Conservation (phyloP, 2,888 invertebrate genomes). For the Anodontia alba region DNA sequence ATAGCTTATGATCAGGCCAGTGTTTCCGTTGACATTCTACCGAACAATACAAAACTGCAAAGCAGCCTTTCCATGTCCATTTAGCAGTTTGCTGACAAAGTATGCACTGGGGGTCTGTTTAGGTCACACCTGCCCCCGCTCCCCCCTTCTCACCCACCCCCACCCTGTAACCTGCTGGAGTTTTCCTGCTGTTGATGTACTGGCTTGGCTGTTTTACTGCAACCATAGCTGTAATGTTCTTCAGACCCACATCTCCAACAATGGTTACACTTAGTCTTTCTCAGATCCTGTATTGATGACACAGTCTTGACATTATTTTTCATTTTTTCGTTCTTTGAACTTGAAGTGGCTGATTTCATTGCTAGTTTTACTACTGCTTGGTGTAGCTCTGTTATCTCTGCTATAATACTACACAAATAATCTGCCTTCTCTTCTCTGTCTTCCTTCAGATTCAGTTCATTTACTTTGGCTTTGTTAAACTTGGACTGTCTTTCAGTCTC, state of each 20-base stretch:
- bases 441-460: neutral
- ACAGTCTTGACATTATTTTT: neutral
- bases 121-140: neutral
- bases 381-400: neutral
- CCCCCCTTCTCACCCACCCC: too few species aligned
- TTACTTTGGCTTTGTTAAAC: neutral
- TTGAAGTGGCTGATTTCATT: neutral
- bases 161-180: neutral
- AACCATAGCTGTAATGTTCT: too few species aligned
- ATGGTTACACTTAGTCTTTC: too few species aligned
- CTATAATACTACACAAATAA: neutral
- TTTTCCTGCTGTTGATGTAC: neutral
- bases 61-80: neutral
- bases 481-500: constrained; percentile 12
- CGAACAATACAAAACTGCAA: neutral
- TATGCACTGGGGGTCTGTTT: neutral
- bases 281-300: neutral
- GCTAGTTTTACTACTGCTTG: neutral
- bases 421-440: neutral
- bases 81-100: neutral
- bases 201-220: neutral
- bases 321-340: neutral
- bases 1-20: too few species aligned
- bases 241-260: too few species aligned
- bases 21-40: too few species aligned